phyloP scores from a whole-genome alignment of 2,113 vertebrate genomes.

The Callospermophilus lateralis region DNA sequence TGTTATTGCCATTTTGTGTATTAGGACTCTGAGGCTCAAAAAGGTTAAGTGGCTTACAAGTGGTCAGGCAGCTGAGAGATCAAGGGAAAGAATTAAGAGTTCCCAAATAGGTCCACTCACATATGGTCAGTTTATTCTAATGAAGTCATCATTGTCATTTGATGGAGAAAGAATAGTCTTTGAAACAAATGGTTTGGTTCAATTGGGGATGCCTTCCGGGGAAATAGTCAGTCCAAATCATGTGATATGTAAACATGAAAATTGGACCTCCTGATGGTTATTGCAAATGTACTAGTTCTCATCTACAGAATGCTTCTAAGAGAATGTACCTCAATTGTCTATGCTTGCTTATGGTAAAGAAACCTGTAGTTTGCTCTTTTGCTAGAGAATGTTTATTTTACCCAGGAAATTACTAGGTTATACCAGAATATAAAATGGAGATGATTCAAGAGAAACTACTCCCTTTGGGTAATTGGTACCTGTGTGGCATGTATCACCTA shows the following conservation, averaged over 20 bases:
- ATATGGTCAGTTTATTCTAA: background rate
- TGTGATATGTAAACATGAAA: background rate
- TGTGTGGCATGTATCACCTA: background rate
- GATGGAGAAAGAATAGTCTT: background rate
- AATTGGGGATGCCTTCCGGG: background rate
- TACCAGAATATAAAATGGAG: background rate
- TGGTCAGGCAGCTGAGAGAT: background rate
- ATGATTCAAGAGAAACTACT: background rate
- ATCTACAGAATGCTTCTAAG: background rate
- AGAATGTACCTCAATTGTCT: background rate
- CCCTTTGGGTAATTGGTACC: background rate
- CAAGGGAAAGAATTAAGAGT: background rate
- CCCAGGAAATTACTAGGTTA: background rate
- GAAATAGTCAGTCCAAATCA: background rate
- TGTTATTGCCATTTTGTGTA: background rate
- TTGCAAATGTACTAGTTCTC: background rate
- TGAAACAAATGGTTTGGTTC: background rate
- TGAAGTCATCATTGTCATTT: background rate
- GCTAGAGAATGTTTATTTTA: background rate
- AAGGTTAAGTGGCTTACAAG: conserved; percentile 43
- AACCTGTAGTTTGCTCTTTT: background rate
- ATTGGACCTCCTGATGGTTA: background rate
- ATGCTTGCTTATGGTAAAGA: background rate
- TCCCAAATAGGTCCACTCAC: background rate
- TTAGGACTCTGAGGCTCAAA: background rate